Base-by-base conservation (phyloP, 2,888 invertebrate species). In the Phaedon cochleariae region DNA sequence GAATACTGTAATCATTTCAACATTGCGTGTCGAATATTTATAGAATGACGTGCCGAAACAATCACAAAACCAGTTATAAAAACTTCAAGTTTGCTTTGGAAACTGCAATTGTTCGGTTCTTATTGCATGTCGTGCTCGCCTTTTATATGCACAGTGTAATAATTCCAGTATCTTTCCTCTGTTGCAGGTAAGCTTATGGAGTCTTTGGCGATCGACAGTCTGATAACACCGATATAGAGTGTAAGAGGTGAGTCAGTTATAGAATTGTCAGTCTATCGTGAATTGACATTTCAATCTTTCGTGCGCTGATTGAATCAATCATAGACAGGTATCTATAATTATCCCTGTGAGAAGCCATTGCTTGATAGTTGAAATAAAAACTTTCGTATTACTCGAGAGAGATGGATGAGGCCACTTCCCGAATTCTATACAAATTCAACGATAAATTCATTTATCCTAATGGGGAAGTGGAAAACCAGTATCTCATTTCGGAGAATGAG, bases 181-280 rank as follows among this genome's bases (percentile, higher is more conserved):
- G 46, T 65, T 66, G 29, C 62, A 66, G 66, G 66, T 66, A 59
- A 66, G 66, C 51, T 51, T 45, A 52, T 57, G 31, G 37, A 31
- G 26, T 41, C 15, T 41, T 41, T 10, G n/a, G 34, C 58, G 54
- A 66, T 62, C 54, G 26, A 53, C 53, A 31, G 57, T 53, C 21
- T 37, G 52, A 55, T 57, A 63, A 60, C 53, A 37, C 59, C 41
- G n/a, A 4, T 34, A 12, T 52, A 20, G 26, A 57, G 22, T 45
- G 26, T 12, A 37, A 31, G 15, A 48, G 66, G 66, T 66, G 54
- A 66, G 66, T 66, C 59, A 59, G 37, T 45, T 54, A 41, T 21
- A 49, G 53, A 64, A 64, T 59, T 64, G 31, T 34, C 53, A 48
- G 45, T 41, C 59, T 6, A 48, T 53, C 64, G 58, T 52, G 64